Base-by-base conservation (phyloP, 64 coral and sea anemone species). In the Pachyseris speciosa region DNA sequence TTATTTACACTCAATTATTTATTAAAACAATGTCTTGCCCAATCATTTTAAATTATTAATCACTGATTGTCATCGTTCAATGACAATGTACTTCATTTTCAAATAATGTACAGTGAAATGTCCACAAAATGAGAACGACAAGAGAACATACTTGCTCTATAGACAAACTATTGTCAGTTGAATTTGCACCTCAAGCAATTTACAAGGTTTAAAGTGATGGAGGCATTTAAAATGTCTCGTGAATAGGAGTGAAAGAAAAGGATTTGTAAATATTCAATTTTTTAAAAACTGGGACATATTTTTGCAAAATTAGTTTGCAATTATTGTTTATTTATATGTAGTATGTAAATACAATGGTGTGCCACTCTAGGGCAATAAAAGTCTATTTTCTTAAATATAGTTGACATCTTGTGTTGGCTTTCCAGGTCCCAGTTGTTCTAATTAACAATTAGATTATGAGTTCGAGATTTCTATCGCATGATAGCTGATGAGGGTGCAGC, bases 181-280 rank as follows among this genome's bases (percentile, higher is more conserved):
- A 52, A 57, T 3, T 61, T 40, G 36, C 19, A 25, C 9, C 31
- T 11, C 37, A 61, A 25, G 2, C 2, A 6, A 76, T 32, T 76
- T 76, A 31, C 9, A 2, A 31, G 43, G 13, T 41, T 37, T 60
- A 39, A 39, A 61, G 3, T 81, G 10, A 60, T 26, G 17, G 48
- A 39, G 22, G 31, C 16, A 61, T 24, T 22, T n/a, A 12, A 38
- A 37, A 61, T 15, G 20, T 39, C 52, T 41, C 40, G 33, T 40
- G 12, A 39, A 61, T 61, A 39, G 15, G 53, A 81, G 29, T 61
- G 51, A 80, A 10, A 41, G 20, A 68, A 68, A 81, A 25, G 2
- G 47, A 81, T 37, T 81, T 81, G 77, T 81, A 81, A 26, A 81
- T 81, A 61, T 81, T 40, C 31, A 81, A 19, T 76, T n/a, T 80